Percentiles rank a stretch among this genome's conserved stretches.
Evolutionary conservation across 1,140 invertebrate genomes (phyloP).

Genomic region (Camponotus pennsylvanicus): DNA sequence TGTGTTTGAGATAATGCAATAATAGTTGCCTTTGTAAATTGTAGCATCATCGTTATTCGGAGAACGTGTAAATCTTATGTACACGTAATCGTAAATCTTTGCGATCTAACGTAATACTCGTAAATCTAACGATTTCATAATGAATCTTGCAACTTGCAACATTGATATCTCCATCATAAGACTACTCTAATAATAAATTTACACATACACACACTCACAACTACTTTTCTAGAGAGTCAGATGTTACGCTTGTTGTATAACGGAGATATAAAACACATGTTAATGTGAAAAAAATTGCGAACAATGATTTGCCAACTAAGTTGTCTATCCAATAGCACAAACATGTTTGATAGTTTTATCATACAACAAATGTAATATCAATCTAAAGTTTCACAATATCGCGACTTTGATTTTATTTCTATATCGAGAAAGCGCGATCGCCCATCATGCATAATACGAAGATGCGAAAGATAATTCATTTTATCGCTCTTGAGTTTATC

Average conservation of each 20-base stretch:
- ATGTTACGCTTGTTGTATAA: neutral
- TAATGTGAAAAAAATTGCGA: neutral
- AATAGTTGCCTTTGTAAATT: constrained; percentile 65
- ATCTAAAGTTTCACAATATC: neutral
- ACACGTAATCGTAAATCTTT: constrained; percentile 49
- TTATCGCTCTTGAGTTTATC: constrained; percentile 8
- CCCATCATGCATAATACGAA: neutral
- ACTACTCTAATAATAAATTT: neutral
- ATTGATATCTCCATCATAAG: neutral
- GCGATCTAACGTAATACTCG: neutral
- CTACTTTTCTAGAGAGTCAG: neutral
- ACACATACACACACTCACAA: too few species aligned
- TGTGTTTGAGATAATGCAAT: constrained; percentile 63
- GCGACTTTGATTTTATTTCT: constrained; percentile 6
- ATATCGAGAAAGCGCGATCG: constrained; percentile 3
- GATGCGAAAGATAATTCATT: constrained; percentile 20
- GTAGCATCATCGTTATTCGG: constrained; percentile 50
- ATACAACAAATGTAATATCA: neutral
- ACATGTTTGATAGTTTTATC: constrained; percentile 4
- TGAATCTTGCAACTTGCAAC: neutral
- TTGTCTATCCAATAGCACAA: neutral
- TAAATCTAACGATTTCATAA: constrained; percentile 6
- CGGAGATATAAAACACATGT: neutral
- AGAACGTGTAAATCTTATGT: constrained; percentile 4
- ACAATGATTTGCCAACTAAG: neutral